A percentile compares a stretch with the other conserved stretches of the same genome.
These are phyloP conservation scores for Idaea dimidiata DNA, from an alignment of 2,888 invertebrate genomes.

Conservation along the genomic window DNA sequence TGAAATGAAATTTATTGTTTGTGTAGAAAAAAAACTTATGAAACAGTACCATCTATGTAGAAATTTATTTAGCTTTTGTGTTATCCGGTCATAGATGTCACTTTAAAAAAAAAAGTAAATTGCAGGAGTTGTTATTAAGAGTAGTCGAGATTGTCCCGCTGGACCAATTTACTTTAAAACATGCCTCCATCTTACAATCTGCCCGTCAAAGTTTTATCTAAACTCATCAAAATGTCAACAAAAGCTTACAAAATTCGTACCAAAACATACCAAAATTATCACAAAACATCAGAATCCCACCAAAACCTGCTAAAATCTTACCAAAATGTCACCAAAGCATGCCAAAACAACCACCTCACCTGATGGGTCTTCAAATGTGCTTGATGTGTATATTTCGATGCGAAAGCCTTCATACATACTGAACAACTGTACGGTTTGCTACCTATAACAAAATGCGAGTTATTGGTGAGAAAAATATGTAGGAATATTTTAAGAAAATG, in stretches of 20 bases:
- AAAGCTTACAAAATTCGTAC: background rate
- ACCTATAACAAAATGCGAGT: background rate
- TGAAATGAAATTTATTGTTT: no score
- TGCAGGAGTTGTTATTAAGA: no score
- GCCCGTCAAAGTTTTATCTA: background rate
- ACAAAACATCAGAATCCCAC: background rate
- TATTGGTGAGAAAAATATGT: no score
- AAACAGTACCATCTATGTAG: no score
- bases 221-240: background rate
- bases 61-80: no score
- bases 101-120: no score
- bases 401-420: slow-evolving; percentile 86
- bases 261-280: background rate
- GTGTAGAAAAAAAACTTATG: no score
- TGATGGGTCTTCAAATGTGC: slow-evolving; percentile 88
- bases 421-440: slow-evolving; percentile 84
- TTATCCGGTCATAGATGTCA: no score
- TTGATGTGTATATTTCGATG: slow-evolving; percentile 89
- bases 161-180: no score
- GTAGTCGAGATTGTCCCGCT: no score
- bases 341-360: slow-evolving; percentile 58
- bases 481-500: no score
- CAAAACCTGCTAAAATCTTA: background rate
- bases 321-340: slow-evolving; percentile 61
- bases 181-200: no score